Evolutionary conservation across 2,113 vertebrate species (phyloP), one percentile per base, ranked within the genome.

Genomic region (Oncorhynchus gorbuscha): DNA sequence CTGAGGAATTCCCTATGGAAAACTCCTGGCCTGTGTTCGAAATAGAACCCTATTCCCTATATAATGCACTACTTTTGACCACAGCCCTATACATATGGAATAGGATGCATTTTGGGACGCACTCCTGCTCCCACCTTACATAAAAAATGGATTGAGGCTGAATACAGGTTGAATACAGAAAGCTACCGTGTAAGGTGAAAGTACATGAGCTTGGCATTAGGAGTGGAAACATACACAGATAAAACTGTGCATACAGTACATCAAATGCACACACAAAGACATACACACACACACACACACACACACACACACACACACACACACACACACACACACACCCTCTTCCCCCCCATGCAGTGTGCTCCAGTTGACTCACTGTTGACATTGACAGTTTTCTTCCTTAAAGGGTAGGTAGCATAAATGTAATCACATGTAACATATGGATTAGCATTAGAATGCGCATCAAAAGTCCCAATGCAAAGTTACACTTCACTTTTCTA

Each of bases 1-100:
- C 83, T 88, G 87, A 88, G 90, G 92, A 93, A 94, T 94, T 93
- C 91, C 87, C 85, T 83, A 81, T 71, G 76, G 87, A 88, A 78
- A 84, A 85, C 81, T 87, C 77, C 80, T 68, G 91, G 90, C 59
- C 74, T 64, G 71, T 74, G 51, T 5, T 14, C 12, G 4, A 55
- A 55, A 55, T 55, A 9, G 51, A 18, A 14, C 51, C 51, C 51
- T 55, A 11, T 45, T 45, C 39, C 39, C 39, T 45, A 45, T 45
- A 45, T 45, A 45, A 9, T 45, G 51, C 39, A 45, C 39, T 45
- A 55, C 51, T 5, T 55, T 55, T 18, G 16, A 55, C 16, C 3
- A 55, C 13, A 55, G 12, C 16, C 14, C 51, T 55, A 14, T 18
- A 55, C 16, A 14, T 16, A 18, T 4, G 16, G 51, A 55, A 18